Conservation (phyloP, 2,888 invertebrate species). For the Epistrophe grossulariae region DNA sequence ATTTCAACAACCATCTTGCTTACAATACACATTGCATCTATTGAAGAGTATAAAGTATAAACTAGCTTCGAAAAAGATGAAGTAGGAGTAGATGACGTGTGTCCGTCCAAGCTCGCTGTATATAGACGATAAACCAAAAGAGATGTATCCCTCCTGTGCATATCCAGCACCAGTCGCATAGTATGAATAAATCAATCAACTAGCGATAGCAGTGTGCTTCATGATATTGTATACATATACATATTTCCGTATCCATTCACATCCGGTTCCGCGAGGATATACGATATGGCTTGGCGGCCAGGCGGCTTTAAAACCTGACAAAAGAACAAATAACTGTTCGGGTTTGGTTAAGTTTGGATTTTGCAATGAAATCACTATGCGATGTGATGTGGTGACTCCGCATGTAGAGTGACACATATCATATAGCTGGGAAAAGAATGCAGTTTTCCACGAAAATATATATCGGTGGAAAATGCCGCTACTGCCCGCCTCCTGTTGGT, state of each 20-base stretch:
- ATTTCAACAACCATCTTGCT: constrained; percentile 1
- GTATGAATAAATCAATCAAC: constrained; percentile 64
- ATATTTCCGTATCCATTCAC: constrained; percentile 3
- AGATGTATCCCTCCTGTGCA: not conserved
- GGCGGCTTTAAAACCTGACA: constrained; percentile 31
- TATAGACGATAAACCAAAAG: constrained; percentile 14
- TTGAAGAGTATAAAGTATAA: not conserved
- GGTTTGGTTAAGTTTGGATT: constrained; percentile 49
- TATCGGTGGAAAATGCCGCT: constrained; percentile 12
- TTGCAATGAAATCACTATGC: constrained; percentile 50
- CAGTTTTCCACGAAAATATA: not conserved
- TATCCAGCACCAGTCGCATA: constrained; percentile 2
- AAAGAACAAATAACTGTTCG: constrained; percentile 40
- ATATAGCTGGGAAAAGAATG: constrained; percentile 20
- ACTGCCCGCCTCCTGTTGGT: not conserved
- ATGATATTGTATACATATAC: not conserved
- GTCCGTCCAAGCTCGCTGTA: constrained; percentile 5
- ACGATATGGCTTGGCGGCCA: not conserved
- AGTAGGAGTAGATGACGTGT: not conserved
- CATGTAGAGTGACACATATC: constrained; percentile 61
- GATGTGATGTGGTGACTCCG: constrained; percentile 48
- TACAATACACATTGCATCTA: not conserved
- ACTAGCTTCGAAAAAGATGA: not conserved
- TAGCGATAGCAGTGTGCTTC: constrained; percentile 32
- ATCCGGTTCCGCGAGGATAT: constrained; percentile 1